A percentile compares a stretch with the other conserved stretches of the same genome.
phyloP scores from a whole-genome alignment of 2,113 vertebrate genomes.

The Anoura caudifer region DNA sequence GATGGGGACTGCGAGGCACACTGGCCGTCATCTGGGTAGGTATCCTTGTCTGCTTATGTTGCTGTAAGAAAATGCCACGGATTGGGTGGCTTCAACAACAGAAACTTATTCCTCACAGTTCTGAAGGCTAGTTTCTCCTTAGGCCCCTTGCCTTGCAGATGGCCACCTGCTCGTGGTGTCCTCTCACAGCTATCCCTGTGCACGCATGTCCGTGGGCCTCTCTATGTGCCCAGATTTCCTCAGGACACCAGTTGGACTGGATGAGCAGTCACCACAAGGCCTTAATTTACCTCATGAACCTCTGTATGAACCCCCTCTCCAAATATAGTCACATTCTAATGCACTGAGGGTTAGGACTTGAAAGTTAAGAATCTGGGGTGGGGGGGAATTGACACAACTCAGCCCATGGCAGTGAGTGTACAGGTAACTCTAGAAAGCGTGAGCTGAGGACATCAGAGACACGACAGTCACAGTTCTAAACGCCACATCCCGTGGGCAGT shows the following conservation, averaged over 20 bases:
- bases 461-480: not conserved
- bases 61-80: not conserved
- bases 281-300: not conserved
- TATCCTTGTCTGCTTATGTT: rapidly evolving
- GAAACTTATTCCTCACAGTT: not conserved
- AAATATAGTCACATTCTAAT: not conserved
- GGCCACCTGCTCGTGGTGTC: not conserved
- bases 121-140: not conserved
- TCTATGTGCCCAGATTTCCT: not conserved
- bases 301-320: not conserved
- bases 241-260: not conserved
- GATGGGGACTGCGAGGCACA: not conserved
- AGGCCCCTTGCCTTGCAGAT: not conserved
- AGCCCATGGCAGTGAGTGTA: rapidly evolving
- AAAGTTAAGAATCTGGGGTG: not conserved
- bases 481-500: rapidly evolving
- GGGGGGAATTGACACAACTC: not conserved
- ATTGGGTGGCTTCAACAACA: not conserved
- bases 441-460: not conserved
- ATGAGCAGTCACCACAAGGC: not conserved
- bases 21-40: rapidly evolving
- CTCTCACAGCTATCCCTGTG: rapidly evolving
- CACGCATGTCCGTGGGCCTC: rapidly evolving
- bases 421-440: not conserved
- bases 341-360: not conserved